Conservation (phyloP, 2,113 vertebrate species). For the Siniperca chuatsi region DNA sequence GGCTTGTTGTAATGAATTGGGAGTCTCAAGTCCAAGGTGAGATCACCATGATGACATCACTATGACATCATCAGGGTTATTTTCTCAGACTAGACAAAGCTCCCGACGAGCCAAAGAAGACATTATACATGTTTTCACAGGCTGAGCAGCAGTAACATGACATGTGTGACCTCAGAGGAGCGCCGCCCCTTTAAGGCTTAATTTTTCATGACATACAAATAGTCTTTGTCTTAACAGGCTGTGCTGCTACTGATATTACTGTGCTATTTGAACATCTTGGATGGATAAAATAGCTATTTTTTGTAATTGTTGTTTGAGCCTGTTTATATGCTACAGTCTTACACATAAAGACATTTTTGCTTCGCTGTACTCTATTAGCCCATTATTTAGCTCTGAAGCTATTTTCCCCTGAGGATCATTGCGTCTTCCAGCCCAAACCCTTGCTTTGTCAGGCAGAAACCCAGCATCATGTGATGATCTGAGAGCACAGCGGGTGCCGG, state of each 20-base stretch:
- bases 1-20: background rate
- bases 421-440: slow-evolving; percentile 25
- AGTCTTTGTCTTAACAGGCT: background rate
- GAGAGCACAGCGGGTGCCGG: slow-evolving; percentile 44
- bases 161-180: background rate
- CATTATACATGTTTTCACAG: background rate
- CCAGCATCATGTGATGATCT: slow-evolving; percentile 47
- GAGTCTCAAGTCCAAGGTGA: background rate
- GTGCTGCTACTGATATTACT: background rate
- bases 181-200: background rate
- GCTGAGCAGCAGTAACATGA: background rate
- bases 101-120: background rate
- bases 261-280: background rate
- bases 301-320: background rate
- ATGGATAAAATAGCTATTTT: background rate
- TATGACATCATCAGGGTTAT: slow-evolving; percentile 1
- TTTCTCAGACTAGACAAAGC: background rate
- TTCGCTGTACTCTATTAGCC: background rate
- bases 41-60: background rate
- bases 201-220: background rate
- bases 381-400: background rate
- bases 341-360: background rate
- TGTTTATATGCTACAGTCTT: background rate
- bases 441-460: slow-evolving; percentile 50
- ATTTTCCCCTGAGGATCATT: slow-evolving; percentile 15